Evolutionary conservation across 2,797 vertebrate species (phyloP), one percentile per base, ranked within the genome.

Genomic region (Semotilus atromaculatus): DNA sequence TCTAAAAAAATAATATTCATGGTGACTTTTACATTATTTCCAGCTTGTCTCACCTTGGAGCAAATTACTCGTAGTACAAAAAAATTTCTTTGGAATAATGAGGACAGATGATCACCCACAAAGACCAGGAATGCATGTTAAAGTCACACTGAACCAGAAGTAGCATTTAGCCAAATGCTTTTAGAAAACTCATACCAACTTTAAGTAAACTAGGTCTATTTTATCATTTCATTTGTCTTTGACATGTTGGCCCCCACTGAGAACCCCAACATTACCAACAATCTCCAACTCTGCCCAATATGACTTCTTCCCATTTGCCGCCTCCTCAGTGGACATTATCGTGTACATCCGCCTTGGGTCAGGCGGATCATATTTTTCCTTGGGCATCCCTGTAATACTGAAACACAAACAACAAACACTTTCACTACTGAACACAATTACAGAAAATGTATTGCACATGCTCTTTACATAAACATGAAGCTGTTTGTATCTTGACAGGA

Each of bases 311-410:
- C 98, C 98, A 77, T 97, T 98, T 91, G 98, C 96, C 95, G 96
- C 97, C 92, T 99, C 98, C 93, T 99, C 98, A 89, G 94, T 97
- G 87, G 98, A 98, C 98, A 99, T 99, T 95, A 99, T 98, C 92
- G 98, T 99, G 93, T 99, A 99, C 97, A 99, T 99, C 96, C 97
- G 97, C 97, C 98, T 96, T 90, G 97, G 98, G 95, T 99, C 98
- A 90, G 98, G 97, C 95, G 97, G 97, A 94, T 99, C 97, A 97
- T 99, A 99, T 96, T 99, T 98, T 97, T 98, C 98, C 97, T 98
- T 98, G 97, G 97, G 97, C 97, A 99, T 99, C 96, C 97, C 98
- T 98, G 93, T 93, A 91, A 93, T 93, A 95, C 95, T 91, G 88
- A 85, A 89, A 85, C 19, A 81, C n/a, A 68, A 58, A 68, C 62